Evolutionary conservation across 2,113 vertebrate genomes (phyloP), one percentile per base, ranked within the genome.

Genomic region (Malurus alboscapulatus): DNA sequence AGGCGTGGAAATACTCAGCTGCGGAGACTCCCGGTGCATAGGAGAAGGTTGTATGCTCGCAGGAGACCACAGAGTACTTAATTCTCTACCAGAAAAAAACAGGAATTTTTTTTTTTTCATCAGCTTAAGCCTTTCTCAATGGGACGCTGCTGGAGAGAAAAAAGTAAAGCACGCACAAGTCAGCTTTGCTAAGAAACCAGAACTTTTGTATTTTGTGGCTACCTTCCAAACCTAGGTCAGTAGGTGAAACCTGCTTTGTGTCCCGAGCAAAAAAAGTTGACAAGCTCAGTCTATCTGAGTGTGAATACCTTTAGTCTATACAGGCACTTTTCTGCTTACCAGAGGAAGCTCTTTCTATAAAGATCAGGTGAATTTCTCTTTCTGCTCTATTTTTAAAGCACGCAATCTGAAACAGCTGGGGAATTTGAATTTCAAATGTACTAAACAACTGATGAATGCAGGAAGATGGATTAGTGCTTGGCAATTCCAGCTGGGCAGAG

Each of bases 41-140:
- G 93, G 40, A 96, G 95, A 65, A 96, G 94, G 68, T 22, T 97
- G 25, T 79, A 96, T 8, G 45, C 59, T 74, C 87, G 40, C 80
- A 97, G 89, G 72, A 94, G 78, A 79, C 69, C 58, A 83, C 91
- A 90, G 72, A 94, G 69, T 59, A 92, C 38, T 88, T 96, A 95
- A 87, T 42, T 66, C 26, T 45, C 59, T 89, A 73, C 50, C 44
- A 45, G 50, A 25, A 55, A 68, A 90, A 67, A 36, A 82, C 38
- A n/a, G 15, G 2, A 3, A 32, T 36, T 36, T 44, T 3, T 16
- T 32, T 51, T 72, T 38, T 67, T 81, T 90, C 72, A 80, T 32
- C 74, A 93, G 71, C 91, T 87, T 88, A 86, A 74, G 34, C 34
- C 72, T 79, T 89, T 73, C 45, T 82, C 61, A 32, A 9, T 58